Base-by-base conservation (phyloP, 2,888 invertebrate species). In the Drosophila merina region DNA sequence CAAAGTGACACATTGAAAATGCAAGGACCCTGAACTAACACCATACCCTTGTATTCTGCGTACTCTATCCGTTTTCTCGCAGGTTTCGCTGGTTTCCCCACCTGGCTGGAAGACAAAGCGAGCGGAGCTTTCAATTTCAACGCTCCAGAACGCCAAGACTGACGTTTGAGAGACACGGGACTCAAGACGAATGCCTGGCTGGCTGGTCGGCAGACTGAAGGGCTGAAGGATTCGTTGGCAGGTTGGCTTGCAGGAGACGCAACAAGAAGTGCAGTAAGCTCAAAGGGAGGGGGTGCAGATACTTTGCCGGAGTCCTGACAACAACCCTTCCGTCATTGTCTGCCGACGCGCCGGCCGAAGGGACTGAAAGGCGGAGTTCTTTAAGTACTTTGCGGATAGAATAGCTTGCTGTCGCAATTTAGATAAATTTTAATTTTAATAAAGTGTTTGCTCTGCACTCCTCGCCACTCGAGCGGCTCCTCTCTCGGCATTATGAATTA, bases 391-490 rank as follows among this genome's bases (percentile, higher is more conserved):
- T 76, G 72, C 67, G 67, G 67, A 49, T 72, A 73, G 72, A 80
- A 77, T 76, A 74, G 77, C 77, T 76, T 76, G 75, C 79, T 76
- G 76, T 76, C 74, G 76, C 81, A 85, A 83, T 87, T 88, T 83
- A 86, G 79, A 87, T 86, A 88, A 80, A 87, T 89, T 88, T 83
- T 85, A 88, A 88, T 89, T 86, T 89, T 89, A 88, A 89, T 89
- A 83, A 89, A 89, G 90, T 89, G 88, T 88, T 89, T 89, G 88
- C 80, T 74, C 79, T 81, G 88, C 89, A 86, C 88, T 89, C 78
- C 67, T 67, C 64, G 60, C 49, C 70, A 74, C 85, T 81, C 62
- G 28, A 82, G 72, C 68, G 58, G 63, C 64, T 74, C 55, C 79
- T 62, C 71, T 45, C 30, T 51, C 56, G 51, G 67, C 72, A 73